These are phyloP conservation scores for Drosophila formosana DNA, from an alignment of 2,888 invertebrate species.

Conservation along the genomic window DNA sequence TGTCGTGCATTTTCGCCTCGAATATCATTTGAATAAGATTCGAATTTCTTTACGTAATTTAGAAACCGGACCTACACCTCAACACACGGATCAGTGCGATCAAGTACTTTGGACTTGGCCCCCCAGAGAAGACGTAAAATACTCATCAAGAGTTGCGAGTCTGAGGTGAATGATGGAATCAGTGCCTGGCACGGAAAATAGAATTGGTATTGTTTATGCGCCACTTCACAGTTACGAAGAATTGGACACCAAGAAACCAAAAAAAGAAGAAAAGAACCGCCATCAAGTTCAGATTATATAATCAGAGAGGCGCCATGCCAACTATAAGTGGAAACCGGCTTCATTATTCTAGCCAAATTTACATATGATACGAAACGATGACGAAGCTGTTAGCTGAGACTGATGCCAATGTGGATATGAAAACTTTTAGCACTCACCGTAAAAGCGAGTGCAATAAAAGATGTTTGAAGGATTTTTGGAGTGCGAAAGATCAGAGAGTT, in stretches of 20 bases:
- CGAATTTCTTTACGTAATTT: conserved; percentile 67
- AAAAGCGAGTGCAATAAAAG: conserved; percentile 26
- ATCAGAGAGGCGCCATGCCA: conserved; percentile 46
- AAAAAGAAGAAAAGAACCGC: conserved; percentile 24
- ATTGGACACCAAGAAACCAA: conserved; percentile 1
- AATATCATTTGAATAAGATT: conserved; percentile 64
- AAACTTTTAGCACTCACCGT: conserved; percentile 19
- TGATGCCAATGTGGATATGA: conserved; percentile 11
- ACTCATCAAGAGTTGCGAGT: conserved; percentile 39
- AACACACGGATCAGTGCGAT: not conserved
- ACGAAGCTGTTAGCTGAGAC: not conserved
- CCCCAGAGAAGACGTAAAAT: conserved; percentile 1
- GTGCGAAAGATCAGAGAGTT: conserved; percentile 10
- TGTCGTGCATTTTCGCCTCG: conserved; percentile 35
- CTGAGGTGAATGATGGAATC: conserved; percentile 51
- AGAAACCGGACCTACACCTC: conserved; percentile 68
- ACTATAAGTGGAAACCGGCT: conserved; percentile 49
- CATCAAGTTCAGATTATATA: conserved; percentile 46
- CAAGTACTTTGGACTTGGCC: not conserved
- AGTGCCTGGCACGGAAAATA: conserved; percentile 61
- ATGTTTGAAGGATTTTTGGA: conserved; percentile 24
- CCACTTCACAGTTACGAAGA: conserved; percentile 39
- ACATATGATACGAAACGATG: conserved; percentile 26
- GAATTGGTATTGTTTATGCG: conserved; percentile 24
- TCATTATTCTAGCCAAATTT: conserved; percentile 23